Percentiles rank a stretch among this genome's conserved stretches.
Evolutionary conservation across 1,140 invertebrate species (phyloP).

Genomic region (Zaprionus vittiger): DNA sequence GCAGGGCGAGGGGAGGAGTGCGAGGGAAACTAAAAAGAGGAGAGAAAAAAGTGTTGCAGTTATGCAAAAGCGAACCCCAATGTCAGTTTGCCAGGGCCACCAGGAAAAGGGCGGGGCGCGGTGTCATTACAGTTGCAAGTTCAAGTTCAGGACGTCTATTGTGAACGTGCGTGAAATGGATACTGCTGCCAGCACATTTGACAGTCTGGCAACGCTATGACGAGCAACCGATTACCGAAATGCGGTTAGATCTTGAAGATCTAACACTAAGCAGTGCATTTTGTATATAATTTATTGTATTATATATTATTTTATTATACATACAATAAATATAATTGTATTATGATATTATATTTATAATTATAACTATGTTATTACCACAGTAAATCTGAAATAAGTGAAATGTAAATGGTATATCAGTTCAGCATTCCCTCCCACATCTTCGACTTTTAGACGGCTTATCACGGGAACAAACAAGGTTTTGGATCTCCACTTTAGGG

Average conservation of each 20-base stretch:
- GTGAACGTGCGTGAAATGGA: constrained; percentile 58
- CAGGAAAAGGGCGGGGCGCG: constrained; percentile 3
- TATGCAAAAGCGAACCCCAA: constrained; percentile 26
- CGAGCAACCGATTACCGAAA: neutral
- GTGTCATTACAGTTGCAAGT: constrained; percentile 70
- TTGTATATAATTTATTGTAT: neutral
- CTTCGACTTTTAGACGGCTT: neutral
- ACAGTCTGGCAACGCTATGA: constrained; percentile 11
- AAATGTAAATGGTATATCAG: neutral
- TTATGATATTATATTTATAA: too few species aligned
- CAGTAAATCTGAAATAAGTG: too few species aligned
- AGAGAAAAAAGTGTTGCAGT: constrained; percentile 33
- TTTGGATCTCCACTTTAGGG: neutral
- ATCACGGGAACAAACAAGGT: neutral
- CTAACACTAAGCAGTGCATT: neutral
- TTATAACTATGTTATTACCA: too few species aligned
- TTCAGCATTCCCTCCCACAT: neutral
- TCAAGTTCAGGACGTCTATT: constrained; percentile 66
- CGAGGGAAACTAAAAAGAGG: constrained; percentile 22
- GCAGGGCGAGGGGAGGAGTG: constrained; percentile 29
- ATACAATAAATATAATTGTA: neutral
- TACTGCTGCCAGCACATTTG: constrained; percentile 17
- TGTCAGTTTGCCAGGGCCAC: constrained; percentile 29
- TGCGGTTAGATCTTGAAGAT: neutral
- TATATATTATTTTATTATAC: neutral